A percentile compares a stretch with the other conserved stretches of the same genome.
Conservation (phyloP, 2,113 vertebrate genomes). For the Galeopterus variegatus region DNA sequence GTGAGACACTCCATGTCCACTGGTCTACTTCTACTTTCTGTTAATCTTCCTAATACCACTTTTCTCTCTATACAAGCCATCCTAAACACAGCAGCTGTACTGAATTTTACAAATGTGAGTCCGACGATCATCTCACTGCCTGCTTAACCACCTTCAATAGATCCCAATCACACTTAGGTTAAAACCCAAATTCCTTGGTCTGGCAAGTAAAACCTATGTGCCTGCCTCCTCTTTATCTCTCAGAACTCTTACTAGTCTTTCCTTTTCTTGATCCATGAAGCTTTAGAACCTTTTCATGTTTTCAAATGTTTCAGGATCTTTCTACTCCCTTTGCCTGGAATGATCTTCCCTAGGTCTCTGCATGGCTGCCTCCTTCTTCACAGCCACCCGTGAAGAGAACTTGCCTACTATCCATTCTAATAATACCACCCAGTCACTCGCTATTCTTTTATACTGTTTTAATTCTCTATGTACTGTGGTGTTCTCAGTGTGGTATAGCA, state of each 20-base stretch:
- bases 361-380: background rate
- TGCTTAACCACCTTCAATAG: background rate
- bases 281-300: background rate
- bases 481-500: background rate
- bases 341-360: background rate
- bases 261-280: background rate
- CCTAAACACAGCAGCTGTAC: background rate
- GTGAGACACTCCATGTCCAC: background rate
- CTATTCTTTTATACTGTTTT: background rate
- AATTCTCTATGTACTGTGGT: background rate
- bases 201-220: background rate
- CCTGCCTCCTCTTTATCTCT: background rate
- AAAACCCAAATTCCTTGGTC: background rate
- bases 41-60: background rate
- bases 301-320: background rate
- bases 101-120: background rate
- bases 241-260: background rate
- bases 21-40: background rate
- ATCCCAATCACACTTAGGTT: background rate
- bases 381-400: background rate
- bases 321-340: background rate
- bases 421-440: background rate
- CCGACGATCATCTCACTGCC: background rate
- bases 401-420: background rate
- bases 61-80: background rate